Conservation (phyloP, 2,888 invertebrate genomes). For the Tanytarsus gracilentus region DNA sequence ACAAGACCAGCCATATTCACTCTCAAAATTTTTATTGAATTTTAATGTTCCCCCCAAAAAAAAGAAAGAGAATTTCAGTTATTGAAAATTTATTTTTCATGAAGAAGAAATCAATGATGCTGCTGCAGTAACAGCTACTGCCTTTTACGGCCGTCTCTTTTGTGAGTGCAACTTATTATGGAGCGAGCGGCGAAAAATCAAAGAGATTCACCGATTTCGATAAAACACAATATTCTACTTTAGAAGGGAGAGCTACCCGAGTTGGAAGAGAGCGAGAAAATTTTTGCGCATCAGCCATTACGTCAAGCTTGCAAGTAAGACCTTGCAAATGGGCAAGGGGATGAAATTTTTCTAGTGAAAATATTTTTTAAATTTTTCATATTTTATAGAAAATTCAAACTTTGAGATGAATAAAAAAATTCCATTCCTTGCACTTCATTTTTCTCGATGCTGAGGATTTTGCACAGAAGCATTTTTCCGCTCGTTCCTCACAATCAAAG, state of each 20-base stretch:
- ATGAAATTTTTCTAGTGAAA: too few species aligned
- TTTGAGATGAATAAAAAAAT: neutral
- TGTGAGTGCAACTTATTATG: slow-evolving; percentile 2
- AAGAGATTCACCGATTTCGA: slow-evolving; percentile 19
- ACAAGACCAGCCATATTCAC: too few species aligned
- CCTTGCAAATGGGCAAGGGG: too few species aligned
- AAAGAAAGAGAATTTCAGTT: neutral
- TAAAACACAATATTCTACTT: slow-evolving; percentile 24
- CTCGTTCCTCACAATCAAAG: neutral
- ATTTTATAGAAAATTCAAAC: neutral
- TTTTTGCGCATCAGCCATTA: too few species aligned
- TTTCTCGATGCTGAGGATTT: neutral
- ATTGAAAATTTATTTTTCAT: neutral
- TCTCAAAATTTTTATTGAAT: neutral
- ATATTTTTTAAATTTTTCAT: too few species aligned
- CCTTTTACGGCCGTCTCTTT: neutral
- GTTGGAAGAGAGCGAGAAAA: too few species aligned
- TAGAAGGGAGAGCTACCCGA: neutral
- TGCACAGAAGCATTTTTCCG: slow-evolving; percentile 1
- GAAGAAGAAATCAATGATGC: neutral
- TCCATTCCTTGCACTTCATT: neutral
- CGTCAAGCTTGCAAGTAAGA: too few species aligned
- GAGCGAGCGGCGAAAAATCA: slow-evolving; percentile 1
- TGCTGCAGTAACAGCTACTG: too few species aligned
- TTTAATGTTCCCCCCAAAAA: neutral